Evolutionary conservation across 2,113 vertebrate species (phyloP).

Genomic region (Salvelinus alpinus): DNA sequence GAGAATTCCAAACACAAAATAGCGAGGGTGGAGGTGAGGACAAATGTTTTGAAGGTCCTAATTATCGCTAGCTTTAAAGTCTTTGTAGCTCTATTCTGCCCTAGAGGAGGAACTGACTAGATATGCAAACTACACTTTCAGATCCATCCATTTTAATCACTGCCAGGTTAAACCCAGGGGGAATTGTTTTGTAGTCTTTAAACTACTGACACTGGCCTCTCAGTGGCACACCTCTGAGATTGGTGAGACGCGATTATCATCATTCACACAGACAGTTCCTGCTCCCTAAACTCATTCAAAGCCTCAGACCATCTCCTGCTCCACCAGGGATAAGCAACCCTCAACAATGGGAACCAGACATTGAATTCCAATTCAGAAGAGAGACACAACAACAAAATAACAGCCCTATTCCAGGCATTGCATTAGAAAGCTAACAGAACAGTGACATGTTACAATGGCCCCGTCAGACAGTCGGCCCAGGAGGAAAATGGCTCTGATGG

Average conservation of each 20-base stretch:
- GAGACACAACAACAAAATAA: neutral
- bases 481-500: constrained; percentile 21
- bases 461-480: constrained; percentile 11
- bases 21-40: neutral
- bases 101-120: constrained; percentile 54
- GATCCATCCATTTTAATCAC: constrained; percentile 60
- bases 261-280: constrained; percentile 49
- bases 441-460: constrained; percentile 24
- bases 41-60: constrained; percentile 34
- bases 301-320: constrained; percentile 36
- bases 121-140: constrained; percentile 50
- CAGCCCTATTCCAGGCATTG: neutral
- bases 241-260: constrained; percentile 48
- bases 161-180: constrained; percentile 33
- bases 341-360: constrained; percentile 19
- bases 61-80: constrained; percentile 56
- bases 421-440: constrained; percentile 10
- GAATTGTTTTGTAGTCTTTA: constrained; percentile 55
- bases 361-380: constrained; percentile 1
- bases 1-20: neutral
- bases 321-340: constrained; percentile 32
- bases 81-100: constrained; percentile 56
- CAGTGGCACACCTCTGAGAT: constrained; percentile 35
- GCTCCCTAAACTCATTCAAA: constrained; percentile 35
- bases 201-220: constrained; percentile 44